A percentile compares a stretch with the other conserved stretches of the same genome.
phyloP scores from a whole-genome alignment of 2,888 invertebrate species.

The Stenodera caucasica region DNA sequence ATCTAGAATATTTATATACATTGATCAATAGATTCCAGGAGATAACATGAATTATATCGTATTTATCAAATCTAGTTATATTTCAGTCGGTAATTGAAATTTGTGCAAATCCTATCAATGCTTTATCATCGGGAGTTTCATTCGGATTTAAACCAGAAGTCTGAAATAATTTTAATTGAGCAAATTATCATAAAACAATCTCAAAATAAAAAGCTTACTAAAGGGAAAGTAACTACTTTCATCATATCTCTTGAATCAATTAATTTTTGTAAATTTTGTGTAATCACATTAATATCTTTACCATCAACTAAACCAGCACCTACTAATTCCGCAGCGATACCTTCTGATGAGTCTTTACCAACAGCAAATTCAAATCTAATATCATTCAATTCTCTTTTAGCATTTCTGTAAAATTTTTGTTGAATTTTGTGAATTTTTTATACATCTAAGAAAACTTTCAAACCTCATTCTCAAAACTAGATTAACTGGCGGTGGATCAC shows the following conservation, averaged over 20 bases:
- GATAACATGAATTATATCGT: constrained; percentile 33
- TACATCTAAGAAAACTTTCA: constrained; percentile 17
- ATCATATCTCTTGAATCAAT: constrained; percentile 71
- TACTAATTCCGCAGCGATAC: constrained; percentile 91
- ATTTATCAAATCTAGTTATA: constrained; percentile 34
- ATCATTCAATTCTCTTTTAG: constrained; percentile 90
- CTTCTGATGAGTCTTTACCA: constrained; percentile 87
- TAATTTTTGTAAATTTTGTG: constrained; percentile 87
- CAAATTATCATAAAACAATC: neutral
- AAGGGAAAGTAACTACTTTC: constrained; percentile 84
- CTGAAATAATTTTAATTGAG: constrained; percentile 50
- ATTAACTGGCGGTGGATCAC: constrained; percentile 64
- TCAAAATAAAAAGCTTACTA: constrained; percentile 67
- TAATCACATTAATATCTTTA: constrained; percentile 89
- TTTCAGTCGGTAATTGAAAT: constrained; percentile 86
- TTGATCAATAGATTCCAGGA: constrained; percentile 49
- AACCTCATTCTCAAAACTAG: constrained; percentile 87
- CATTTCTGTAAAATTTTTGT: constrained; percentile 67
- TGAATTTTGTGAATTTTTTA: neutral
- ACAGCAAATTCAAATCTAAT: constrained; percentile 96
- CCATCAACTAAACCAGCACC: constrained; percentile 93
- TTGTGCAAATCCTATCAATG: constrained; percentile 96
- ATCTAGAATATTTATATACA: constrained; percentile 39
- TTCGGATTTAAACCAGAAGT: constrained; percentile 70
- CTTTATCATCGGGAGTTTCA: constrained; percentile 90